Evolutionary conservation across 92 coral and sea anemone genomes (phyloP), one percentile per base, ranked within the genome.

Genomic region (Plumapathes pennacea): DNA sequence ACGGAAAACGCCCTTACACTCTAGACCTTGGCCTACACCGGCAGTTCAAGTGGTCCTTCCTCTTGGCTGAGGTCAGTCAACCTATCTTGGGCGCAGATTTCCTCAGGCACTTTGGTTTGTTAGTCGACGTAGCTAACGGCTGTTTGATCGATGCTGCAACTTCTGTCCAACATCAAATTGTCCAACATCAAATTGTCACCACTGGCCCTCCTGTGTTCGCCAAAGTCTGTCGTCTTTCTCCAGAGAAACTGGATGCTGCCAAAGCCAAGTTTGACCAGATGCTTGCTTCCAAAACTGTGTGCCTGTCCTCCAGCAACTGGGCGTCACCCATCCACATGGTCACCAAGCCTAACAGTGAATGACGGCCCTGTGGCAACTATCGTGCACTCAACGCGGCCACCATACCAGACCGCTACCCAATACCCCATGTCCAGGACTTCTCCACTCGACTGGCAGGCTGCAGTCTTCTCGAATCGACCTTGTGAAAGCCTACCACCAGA

Each of bases 401-500:
- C 1, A 76, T 50, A 0, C 52, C 77, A 9, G 77, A 59, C 50
- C 76, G 71, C 10, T 77, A 77, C 51, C 46, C 77, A 22, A 49
- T 77, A 8, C 77, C 77, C 0, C 84, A 77, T 56, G 51, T 77
- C 14, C 84, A 56, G 63, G 84, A 77, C 54, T 77, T 77, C 24
- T 44, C 84, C 24, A 22, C 71, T 14, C 33, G 60, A 6, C 42
- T 66, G 25, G 70, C 77, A 0, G 77, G 71, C 5, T 30, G 32
- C 15, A 68, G 57, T 33, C 43, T 59, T 5, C 65, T 65, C 12
- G 46, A 41, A 43, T 57, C 18, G 68, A 69, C 26, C 77, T 54
- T 13, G 57, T 64, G 6, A 57, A 72, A 41, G 71, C 84, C 54
- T 78, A 69, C 57, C 78, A 69, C 62, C 78, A 69, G 52, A 51